phyloP scores from a whole-genome alignment of 1,140 invertebrate genomes.

The Glossosoma conforme region DNA sequence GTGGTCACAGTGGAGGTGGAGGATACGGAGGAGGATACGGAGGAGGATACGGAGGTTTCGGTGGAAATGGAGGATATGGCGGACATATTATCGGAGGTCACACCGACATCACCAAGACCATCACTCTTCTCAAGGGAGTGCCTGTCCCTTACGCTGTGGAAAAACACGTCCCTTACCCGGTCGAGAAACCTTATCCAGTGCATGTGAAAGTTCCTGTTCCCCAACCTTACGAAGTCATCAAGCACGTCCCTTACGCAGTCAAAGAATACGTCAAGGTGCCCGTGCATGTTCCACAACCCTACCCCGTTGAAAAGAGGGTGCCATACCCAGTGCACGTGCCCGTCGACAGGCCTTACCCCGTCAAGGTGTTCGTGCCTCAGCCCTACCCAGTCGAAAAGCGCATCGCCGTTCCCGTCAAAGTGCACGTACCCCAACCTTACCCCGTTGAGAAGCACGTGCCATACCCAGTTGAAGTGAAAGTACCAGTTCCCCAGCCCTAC shows the following conservation, averaged over 20 bases:
- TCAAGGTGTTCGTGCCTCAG: conserved; percentile 60
- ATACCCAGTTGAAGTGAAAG: conserved; percentile 56
- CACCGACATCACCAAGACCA: conserved; percentile 62
- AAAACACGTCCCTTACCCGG: conserved; percentile 57
- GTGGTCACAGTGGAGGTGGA: conserved; percentile 7
- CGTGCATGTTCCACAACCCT: conserved; percentile 55
- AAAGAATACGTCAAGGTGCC: conserved; percentile 62
- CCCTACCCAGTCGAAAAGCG: conserved; percentile 66
- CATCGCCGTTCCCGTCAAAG: conserved; percentile 59
- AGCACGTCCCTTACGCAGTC: conserved; percentile 54
- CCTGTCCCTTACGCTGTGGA: conserved; percentile 60
- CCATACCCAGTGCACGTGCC: conserved; percentile 62
- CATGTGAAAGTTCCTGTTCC: conserved; percentile 59
- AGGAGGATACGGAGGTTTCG: conserved; percentile 34
- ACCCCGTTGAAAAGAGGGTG: conserved; percentile 56
- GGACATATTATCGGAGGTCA: conserved; percentile 36
- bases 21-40: conserved; percentile 2
- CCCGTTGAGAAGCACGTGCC: conserved; percentile 61
- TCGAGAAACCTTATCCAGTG: conserved; percentile 59
- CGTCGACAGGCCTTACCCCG: conserved; percentile 60
- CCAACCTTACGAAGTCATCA: conserved; percentile 58
- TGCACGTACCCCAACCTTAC: conserved; percentile 58
- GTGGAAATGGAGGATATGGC: not conserved
- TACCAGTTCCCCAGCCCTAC: conserved; percentile 56
- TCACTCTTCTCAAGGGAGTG: conserved; percentile 67